Percentiles rank a stretch among this genome's conserved stretches.
phyloP scores from a whole-genome alignment of 2,113 vertebrate genomes.

The Embiotoca jacksoni region DNA sequence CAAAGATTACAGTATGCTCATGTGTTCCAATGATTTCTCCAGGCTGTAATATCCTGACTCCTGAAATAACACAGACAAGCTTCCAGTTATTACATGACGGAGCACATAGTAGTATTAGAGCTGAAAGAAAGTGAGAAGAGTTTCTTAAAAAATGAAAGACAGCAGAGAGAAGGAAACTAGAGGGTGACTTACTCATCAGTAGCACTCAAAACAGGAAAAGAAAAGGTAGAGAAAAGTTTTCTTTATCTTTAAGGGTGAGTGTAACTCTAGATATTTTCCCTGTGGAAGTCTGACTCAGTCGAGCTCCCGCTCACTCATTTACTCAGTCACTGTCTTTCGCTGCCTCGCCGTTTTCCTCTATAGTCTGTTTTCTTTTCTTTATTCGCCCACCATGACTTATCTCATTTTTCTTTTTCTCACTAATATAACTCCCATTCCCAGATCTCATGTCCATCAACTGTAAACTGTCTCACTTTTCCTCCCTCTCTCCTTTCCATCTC shows the following conservation, averaged over 20 bases:
- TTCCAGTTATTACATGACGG: constrained; percentile 53
- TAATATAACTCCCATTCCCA: constrained; percentile 16
- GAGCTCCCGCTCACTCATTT: constrained; percentile 64
- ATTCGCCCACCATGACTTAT: constrained; percentile 32
- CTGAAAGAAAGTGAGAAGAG: constrained; percentile 16
- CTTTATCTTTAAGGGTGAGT: constrained; percentile 46
- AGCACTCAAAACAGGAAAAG: constrained; percentile 40
- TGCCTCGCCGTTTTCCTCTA: constrained; percentile 50
- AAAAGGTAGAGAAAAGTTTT: constrained; percentile 17
- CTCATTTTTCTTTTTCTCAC: constrained; percentile 9
- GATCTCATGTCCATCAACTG: constrained; percentile 29
- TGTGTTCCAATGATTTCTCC: not conserved
- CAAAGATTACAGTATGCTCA: not conserved
- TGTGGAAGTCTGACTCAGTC: constrained; percentile 63
- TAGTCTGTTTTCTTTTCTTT: constrained; percentile 11
- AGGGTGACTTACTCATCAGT: constrained; percentile 42
- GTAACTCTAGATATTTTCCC: constrained; percentile 61
- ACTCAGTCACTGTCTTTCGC: constrained; percentile 50
- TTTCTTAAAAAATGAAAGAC: not conserved
- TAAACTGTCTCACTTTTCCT: constrained; percentile 19
- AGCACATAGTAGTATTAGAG: constrained; percentile 49
- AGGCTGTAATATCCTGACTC: constrained; percentile 22
- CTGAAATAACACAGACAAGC: constrained; percentile 28
- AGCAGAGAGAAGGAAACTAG: constrained; percentile 16
- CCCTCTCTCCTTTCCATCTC: not conserved